Conservation (phyloP, 2,888 invertebrate species). For the Pycnomerus fuliginosus region DNA sequence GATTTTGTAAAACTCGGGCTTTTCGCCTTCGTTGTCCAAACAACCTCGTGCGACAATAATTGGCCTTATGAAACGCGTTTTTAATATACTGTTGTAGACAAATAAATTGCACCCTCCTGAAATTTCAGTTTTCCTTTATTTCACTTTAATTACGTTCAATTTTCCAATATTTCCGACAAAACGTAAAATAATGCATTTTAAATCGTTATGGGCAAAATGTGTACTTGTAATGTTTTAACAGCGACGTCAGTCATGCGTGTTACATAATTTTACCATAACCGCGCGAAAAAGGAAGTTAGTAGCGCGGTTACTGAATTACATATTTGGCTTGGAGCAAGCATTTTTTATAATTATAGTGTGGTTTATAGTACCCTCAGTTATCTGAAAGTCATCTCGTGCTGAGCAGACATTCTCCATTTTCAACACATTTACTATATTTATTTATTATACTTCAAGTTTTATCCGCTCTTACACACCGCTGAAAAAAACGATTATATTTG, state of each 20-base stretch:
- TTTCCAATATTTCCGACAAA: too few species aligned
- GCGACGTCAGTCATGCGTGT: slow-evolving; percentile 20
- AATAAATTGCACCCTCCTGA: too few species aligned
- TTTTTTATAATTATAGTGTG: slow-evolving; percentile 34
- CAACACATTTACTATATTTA: slow-evolving; percentile 34
- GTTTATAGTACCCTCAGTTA: slow-evolving; percentile 29
- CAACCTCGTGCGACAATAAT: too few species aligned
- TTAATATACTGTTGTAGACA: too few species aligned
- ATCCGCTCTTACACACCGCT: slow-evolving; percentile 29
- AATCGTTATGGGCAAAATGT: too few species aligned
- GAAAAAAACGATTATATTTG: slow-evolving; percentile 23
- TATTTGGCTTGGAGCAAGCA: too few species aligned
- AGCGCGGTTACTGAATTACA: slow-evolving; percentile 26
- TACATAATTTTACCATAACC: slow-evolving; percentile 24
- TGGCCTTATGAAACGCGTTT: too few species aligned
- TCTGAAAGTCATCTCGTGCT: slow-evolving; percentile 32
- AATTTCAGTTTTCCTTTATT: too few species aligned
- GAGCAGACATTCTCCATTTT: slow-evolving; percentile 36
- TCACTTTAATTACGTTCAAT: too few species aligned
- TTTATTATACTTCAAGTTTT: slow-evolving; percentile 32
- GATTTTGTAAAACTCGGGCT: too few species aligned
- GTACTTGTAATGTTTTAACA: slow-evolving; percentile 14
- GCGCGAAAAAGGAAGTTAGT: slow-evolving; percentile 25
- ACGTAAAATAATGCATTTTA: too few species aligned
- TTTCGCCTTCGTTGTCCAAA: too few species aligned